A percentile compares a stretch with the other conserved stretches of the same genome.
These are phyloP conservation scores for Iphiclides podalirius DNA, from an alignment of 2,888 invertebrate species.

Conservation along the genomic window DNA sequence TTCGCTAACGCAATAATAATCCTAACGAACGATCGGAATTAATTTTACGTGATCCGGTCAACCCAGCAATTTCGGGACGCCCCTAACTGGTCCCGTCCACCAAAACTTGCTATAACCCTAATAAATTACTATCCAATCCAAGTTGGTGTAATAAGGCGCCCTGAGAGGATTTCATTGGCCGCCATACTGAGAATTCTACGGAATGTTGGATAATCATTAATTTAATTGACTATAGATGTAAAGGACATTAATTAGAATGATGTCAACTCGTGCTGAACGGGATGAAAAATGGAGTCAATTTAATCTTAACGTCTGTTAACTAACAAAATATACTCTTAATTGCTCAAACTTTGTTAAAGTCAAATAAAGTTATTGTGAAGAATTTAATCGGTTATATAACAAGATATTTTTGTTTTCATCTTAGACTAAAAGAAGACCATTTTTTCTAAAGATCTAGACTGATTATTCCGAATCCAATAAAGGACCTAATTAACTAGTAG, in stretches of 20 bases:
- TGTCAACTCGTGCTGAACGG: slow-evolving; percentile 16
- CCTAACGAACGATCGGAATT: slow-evolving; percentile 48
- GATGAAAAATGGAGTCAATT: slow-evolving; percentile 23
- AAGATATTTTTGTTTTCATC: no score
- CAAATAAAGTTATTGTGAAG: no score
- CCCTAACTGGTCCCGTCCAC: slow-evolving; percentile 40
- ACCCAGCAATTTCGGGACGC: slow-evolving; percentile 41
- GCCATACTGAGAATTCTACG: slow-evolving; percentile 31
- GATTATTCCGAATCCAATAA: no score
- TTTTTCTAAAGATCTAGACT: no score
- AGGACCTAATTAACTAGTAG: no score
- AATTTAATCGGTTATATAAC: no score
- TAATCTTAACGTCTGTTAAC: no score
- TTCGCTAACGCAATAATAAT: slow-evolving; percentile 33
- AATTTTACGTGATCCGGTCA: slow-evolving; percentile 49
- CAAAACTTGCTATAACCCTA: slow-evolving; percentile 60
- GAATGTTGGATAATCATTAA: slow-evolving; percentile 51
- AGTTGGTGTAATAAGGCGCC: slow-evolving; percentile 60
- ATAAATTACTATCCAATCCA: slow-evolving; percentile 69
- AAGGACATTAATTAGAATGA: slow-evolving; percentile 29
- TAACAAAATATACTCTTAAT: no score
- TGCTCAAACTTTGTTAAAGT: no score
- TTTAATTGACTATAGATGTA: slow-evolving; percentile 53
- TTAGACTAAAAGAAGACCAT: no score
- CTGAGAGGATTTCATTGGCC: slow-evolving; percentile 45